phyloP scores from a whole-genome alignment of 2,888 invertebrate species.

The Melikaiella ostensackeni region DNA sequence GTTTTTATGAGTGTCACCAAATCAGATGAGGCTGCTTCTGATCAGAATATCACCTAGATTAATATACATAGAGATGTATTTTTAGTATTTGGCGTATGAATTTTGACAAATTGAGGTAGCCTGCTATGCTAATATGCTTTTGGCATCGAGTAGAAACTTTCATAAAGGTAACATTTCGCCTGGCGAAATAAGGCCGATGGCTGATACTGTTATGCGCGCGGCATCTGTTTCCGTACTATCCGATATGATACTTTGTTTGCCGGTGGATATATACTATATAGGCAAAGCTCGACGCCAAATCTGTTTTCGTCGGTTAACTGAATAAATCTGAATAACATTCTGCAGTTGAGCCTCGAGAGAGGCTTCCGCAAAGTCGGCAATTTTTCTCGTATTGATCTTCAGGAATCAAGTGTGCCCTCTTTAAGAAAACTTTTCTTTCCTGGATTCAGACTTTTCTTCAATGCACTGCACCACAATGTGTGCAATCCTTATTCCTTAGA shows the following conservation, averaged over 20 bases:
- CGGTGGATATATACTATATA: conserved; percentile 43
- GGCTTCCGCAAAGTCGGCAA: conserved; percentile 35
- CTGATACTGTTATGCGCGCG: conserved; percentile 36
- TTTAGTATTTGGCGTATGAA: background rate
- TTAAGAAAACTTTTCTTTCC: conserved; percentile 34
- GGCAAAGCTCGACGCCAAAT: conserved; percentile 53
- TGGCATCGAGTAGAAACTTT: conserved; percentile 35
- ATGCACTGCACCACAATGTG: background rate
- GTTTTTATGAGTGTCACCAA: no score
- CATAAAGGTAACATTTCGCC: conserved; percentile 38
- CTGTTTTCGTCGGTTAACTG: conserved; percentile 53
- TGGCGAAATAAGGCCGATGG: conserved; percentile 37
- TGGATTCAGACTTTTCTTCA: background rate
- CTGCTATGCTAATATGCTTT: conserved; percentile 37
- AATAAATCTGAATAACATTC: conserved; percentile 54
- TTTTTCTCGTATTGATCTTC: conserved; percentile 34
- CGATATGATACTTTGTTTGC: conserved; percentile 49
- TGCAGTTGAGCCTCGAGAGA: conserved; percentile 28
- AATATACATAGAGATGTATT: background rate
- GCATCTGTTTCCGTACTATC: conserved; percentile 42
- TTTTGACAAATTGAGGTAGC: conserved; percentile 12
- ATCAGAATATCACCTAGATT: no score
- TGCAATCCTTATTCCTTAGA: background rate
- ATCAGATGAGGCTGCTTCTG: no score
- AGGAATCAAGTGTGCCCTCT: conserved; percentile 8